phyloP scores from a whole-genome alignment of 2,888 invertebrate genomes.

The Caenorhabditis imperialis region DNA sequence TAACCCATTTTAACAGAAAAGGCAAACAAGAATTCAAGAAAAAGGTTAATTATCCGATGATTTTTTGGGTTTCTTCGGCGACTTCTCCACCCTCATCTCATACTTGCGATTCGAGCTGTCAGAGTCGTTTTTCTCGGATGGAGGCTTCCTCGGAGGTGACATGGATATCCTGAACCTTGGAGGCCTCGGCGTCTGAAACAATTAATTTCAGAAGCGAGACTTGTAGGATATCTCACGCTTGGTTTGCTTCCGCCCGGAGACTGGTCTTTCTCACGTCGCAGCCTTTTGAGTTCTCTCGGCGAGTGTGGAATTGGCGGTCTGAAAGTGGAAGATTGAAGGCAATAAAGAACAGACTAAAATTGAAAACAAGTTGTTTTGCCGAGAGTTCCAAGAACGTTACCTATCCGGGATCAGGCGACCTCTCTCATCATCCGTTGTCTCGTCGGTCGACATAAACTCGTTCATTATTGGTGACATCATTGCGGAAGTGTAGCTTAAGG shows the following conservation, averaged over 20 bases:
- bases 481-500: conserved; percentile 74
- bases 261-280: conserved; percentile 41
- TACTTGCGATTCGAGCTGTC: conserved; percentile 55
- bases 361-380: neutral
- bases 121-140: conserved; percentile 55
- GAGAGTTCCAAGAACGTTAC: conserved; percentile 26
- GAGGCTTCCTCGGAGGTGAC: conserved; percentile 68
- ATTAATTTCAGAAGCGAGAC: too few relatives aligned
- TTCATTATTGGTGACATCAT: conserved; percentile 76
- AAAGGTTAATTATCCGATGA: neutral
- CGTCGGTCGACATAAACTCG: conserved; percentile 63
- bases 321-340: neutral
- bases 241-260: conserved; percentile 40
- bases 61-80: conserved; percentile 50
- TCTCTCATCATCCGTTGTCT: conserved; percentile 63
- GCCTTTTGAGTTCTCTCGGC: conserved; percentile 43
- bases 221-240: conserved; percentile 34
- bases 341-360: neutral
- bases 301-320: conserved; percentile 55
- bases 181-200: conserved; percentile 63
- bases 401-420: conserved; percentile 58
- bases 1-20: conserved; percentile 33
- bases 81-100: conserved; percentile 63
- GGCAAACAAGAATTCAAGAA: conserved; percentile 2
- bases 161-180: conserved; percentile 74